Conservation (phyloP, 2,888 invertebrate species). For the Bombylius discolor region DNA sequence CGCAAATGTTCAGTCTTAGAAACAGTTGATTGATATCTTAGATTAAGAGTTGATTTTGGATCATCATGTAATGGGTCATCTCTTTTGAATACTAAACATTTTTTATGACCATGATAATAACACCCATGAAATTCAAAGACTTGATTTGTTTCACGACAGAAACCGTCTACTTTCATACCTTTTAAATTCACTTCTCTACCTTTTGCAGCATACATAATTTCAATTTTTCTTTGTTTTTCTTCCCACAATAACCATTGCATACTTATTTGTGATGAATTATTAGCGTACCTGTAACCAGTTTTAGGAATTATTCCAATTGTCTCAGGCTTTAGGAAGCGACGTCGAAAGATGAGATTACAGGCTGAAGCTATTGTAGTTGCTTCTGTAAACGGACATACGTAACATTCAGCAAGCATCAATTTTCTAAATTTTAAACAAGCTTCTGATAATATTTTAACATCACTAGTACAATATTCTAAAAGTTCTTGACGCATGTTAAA, state of each 20-base stretch:
- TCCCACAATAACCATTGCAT: not conserved
- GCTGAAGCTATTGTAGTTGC: not conserved
- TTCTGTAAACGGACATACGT: not conserved
- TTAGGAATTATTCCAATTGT: not conserved
- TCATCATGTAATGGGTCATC: no score
- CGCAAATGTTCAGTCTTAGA: no score
- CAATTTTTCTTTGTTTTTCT: not conserved
- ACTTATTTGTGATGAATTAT: not conserved
- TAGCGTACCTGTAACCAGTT: not conserved
- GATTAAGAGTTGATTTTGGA: no score
- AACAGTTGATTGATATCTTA: no score
- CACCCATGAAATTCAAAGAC: no score
- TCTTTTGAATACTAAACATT: no score
- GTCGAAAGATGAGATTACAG: not conserved
- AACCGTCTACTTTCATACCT: no score
- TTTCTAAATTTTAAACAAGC: slow-evolving; percentile 5
- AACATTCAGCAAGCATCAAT: slow-evolving; percentile 1
- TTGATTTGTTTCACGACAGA: no score
- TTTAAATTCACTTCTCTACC: no score
- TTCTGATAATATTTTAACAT: slow-evolving; percentile 3
- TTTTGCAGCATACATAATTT: not conserved
- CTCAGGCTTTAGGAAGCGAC: not conserved
- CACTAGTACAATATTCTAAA: slow-evolving; percentile 3
- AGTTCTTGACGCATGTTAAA: slow-evolving; percentile 2
- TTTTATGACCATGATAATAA: no score